Percentiles rank a stretch among this genome's conserved stretches.
These are phyloP conservation scores for Spinus olivaceus DNA, from an alignment of 2,797 vertebrate species.

Conservation along the genomic window DNA sequence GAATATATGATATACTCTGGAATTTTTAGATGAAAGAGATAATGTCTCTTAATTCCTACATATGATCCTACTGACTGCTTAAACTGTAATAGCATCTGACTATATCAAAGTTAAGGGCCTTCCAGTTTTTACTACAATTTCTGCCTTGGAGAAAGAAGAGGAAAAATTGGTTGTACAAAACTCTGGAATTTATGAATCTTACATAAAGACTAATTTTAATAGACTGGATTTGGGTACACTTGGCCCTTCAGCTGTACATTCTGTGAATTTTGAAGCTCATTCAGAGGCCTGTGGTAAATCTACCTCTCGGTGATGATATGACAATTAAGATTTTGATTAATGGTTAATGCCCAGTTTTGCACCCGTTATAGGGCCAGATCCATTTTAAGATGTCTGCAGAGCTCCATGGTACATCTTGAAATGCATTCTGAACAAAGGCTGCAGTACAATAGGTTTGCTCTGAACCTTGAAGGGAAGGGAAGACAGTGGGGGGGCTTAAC, in stretches of 20 bases:
- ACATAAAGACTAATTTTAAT: not conserved
- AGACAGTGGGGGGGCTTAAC: not conserved
- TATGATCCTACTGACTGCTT: conserved; percentile 32
- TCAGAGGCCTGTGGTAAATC: conserved; percentile 22
- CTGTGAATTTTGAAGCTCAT: conserved; percentile 8
- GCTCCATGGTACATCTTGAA: not conserved
- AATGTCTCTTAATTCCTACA: not conserved
- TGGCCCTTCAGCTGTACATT: not conserved
- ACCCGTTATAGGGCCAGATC: not conserved
- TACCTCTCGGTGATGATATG: not conserved
- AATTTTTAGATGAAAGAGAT: conserved; percentile 42
- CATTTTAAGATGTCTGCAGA: not conserved
- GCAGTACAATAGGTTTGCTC: not conserved
- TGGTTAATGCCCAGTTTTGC: not conserved
- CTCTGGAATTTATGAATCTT: not conserved
- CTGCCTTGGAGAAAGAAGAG: conserved; percentile 4
- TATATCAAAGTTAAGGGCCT: conserved; percentile 36
- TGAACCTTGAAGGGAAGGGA: not conserved
- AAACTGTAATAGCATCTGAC: conserved; percentile 28
- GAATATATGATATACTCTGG: conserved; percentile 38
- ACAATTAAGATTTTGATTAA: not conserved
- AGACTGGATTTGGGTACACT: not conserved
- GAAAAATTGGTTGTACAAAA: not conserved
- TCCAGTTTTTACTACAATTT: not conserved
- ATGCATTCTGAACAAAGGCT: not conserved